A percentile compares a stretch with the other conserved stretches of the same genome.
These are phyloP conservation scores for Euthynnus affinis DNA, from an alignment of 2,797 vertebrate species.

Conservation along the genomic window DNA sequence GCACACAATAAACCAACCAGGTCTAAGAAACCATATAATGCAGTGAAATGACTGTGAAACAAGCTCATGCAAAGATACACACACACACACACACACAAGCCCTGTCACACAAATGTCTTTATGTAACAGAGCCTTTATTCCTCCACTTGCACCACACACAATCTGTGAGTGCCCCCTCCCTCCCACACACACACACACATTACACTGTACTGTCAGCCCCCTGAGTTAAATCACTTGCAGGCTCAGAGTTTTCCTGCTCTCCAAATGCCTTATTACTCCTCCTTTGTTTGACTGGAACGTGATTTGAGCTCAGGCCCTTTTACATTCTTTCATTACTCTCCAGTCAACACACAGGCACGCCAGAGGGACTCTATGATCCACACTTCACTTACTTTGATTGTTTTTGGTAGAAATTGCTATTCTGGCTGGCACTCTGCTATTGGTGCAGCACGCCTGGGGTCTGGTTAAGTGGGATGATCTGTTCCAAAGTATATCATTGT, in stretches of 20 bases:
- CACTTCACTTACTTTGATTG: slow-evolving; percentile 75
- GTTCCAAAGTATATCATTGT: slow-evolving; percentile 18
- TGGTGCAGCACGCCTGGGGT: slow-evolving; percentile 41
- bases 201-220: slow-evolving; percentile 23
- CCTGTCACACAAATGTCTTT: slow-evolving; percentile 21
- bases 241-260: slow-evolving; percentile 51
- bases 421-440: slow-evolving; percentile 51
- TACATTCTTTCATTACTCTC: slow-evolving; percentile 68
- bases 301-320: slow-evolving; percentile 62
- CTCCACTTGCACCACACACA: slow-evolving; percentile 18
- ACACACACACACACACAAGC: slow-evolving; percentile 25
- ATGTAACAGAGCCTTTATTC: slow-evolving; percentile 22
- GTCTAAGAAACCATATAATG: slow-evolving; percentile 54
- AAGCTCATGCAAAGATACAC: slow-evolving; percentile 25
- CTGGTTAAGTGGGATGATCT: slow-evolving; percentile 37
- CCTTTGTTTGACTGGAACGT: slow-evolving; percentile 74
- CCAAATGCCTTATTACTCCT: slow-evolving; percentile 61
- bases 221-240: slow-evolving; percentile 75
- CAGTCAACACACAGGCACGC: slow-evolving; percentile 62
- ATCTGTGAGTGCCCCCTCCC: slow-evolving; percentile 2
- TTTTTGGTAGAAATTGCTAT: slow-evolving; percentile 69
- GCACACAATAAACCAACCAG: slow-evolving; percentile 42
- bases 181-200: slow-evolving; percentile 10
- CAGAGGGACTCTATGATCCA: slow-evolving; percentile 66
- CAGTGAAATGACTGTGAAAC: slow-evolving; percentile 55